A percentile compares a stretch with the other conserved stretches of the same genome.
phyloP scores from a whole-genome alignment of 2,113 vertebrate genomes.

The Callorhinus ursinus region DNA sequence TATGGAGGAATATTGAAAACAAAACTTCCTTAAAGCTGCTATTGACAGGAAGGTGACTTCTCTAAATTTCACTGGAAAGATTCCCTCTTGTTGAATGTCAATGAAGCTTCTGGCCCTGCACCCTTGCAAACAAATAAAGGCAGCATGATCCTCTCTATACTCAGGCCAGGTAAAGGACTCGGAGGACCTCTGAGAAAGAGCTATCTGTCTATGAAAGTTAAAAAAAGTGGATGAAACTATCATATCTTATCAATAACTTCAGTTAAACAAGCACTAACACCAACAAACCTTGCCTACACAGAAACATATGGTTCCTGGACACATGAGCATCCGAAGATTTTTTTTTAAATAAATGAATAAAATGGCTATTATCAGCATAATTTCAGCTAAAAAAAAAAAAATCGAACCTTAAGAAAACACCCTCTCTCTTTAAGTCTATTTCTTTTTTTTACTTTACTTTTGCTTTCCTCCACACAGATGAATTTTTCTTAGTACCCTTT shows the following conservation, averaged over 20 bases:
- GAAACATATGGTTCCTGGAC: background rate
- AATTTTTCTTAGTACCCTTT: background rate
- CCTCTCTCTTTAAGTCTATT: background rate
- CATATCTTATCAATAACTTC: background rate
- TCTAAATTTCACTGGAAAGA: constrained; percentile 26
- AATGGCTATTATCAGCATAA: background rate
- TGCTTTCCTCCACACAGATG: background rate
- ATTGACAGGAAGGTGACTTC: constrained; percentile 9
- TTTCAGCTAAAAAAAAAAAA: background rate
- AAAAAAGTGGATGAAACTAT: background rate
- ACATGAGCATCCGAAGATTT: background rate
- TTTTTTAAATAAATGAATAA: background rate
- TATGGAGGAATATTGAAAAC: background rate
- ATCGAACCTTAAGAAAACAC: background rate
- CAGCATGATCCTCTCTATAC: background rate
- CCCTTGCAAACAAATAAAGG: constrained; percentile 21
- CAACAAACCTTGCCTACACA: background rate
- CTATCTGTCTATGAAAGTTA: background rate
- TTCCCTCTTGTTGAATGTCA: background rate
- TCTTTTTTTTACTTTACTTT: background rate
- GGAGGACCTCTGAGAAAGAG: background rate
- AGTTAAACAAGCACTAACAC: background rate
- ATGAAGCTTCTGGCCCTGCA: background rate
- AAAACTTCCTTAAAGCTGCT: constrained; percentile 30
- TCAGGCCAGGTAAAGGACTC: background rate